Conservation (phyloP, 2,888 invertebrate genomes). For the Cosmorhoe ocellata region DNA sequence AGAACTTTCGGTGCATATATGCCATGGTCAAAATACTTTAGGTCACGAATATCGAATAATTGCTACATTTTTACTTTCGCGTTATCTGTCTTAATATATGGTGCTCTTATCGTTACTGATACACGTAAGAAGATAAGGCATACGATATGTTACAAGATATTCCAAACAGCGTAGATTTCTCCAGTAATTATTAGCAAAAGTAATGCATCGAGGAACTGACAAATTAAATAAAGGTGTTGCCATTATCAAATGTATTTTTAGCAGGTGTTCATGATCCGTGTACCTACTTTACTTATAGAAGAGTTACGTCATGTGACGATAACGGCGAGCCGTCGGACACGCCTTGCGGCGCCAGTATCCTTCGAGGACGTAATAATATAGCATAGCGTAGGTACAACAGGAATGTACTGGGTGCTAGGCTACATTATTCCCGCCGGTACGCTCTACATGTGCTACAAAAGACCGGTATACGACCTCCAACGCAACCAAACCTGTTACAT, state of each 20-base stretch:
- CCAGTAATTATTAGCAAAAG: conserved; percentile 30
- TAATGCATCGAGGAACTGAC: conserved; percentile 29
- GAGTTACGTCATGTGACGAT: conserved; percentile 77
- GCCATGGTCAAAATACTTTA: conserved; percentile 19
- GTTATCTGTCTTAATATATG: conserved; percentile 44
- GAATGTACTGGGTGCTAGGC: conserved; percentile 63
- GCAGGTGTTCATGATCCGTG: conserved; percentile 48
- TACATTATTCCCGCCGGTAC: conserved; percentile 60
- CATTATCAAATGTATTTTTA: conserved; percentile 25
- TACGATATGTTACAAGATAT: conserved; percentile 44
- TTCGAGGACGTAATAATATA: conserved; percentile 66
- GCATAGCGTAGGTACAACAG: conserved; percentile 54
- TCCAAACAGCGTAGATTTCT: conserved; percentile 36
- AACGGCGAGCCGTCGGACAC: conserved; percentile 70
- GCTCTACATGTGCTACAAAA: conserved; percentile 74
- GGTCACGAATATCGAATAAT: conserved; percentile 29
- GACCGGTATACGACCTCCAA: conserved; percentile 78
- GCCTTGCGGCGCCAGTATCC: conserved; percentile 74
- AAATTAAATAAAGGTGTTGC: conserved; percentile 18
- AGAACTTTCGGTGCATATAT: conserved; percentile 3
- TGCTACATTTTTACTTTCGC: conserved; percentile 39
- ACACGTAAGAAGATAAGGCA: conserved; percentile 55
- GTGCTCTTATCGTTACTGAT: conserved; percentile 55
- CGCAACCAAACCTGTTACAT: conserved; percentile 79
- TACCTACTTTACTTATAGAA: conserved; percentile 33